phyloP scores from a whole-genome alignment of 2,888 invertebrate species.

The Mimachlamys varia region DNA sequence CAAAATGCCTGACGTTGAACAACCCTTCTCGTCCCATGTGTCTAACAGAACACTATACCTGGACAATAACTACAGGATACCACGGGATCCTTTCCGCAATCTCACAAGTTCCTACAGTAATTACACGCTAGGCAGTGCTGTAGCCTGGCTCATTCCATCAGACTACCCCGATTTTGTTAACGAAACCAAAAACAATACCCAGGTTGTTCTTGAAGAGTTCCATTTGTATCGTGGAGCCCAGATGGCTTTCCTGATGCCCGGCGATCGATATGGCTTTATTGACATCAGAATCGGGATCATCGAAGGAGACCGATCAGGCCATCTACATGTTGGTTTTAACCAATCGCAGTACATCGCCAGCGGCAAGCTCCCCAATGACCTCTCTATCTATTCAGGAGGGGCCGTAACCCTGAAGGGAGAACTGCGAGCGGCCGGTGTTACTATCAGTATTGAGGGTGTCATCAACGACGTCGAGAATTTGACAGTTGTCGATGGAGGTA shows the following conservation, averaged over 20 bases:
- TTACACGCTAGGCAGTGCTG: slow-evolving; percentile 54
- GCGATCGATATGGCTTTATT: slow-evolving; percentile 49
- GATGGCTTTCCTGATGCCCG: slow-evolving; percentile 50
- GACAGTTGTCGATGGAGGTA: slow-evolving; percentile 71
- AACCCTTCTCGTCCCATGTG: slow-evolving; percentile 50
- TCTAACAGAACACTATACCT: slow-evolving; percentile 67
- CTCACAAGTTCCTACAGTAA: slow-evolving; percentile 56
- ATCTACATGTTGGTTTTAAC: slow-evolving; percentile 67
- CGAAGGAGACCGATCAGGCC: slow-evolving; percentile 66
- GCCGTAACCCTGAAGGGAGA: slow-evolving; percentile 67
- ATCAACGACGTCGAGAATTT: slow-evolving; percentile 71
- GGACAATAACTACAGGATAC: slow-evolving; percentile 60
- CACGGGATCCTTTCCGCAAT: slow-evolving; percentile 53
- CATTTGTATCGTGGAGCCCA: slow-evolving; percentile 57
- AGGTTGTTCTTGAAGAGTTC: slow-evolving; percentile 62
- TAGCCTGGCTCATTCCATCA: slow-evolving; percentile 65
- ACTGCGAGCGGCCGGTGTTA: slow-evolving; percentile 68
- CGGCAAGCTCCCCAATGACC: slow-evolving; percentile 64
- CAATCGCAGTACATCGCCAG: slow-evolving; percentile 66
- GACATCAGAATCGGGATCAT: slow-evolving; percentile 55
- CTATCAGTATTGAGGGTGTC: slow-evolving; percentile 64
- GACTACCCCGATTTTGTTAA: slow-evolving; percentile 59
- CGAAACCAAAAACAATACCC: slow-evolving; percentile 44
- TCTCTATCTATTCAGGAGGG: slow-evolving; percentile 67
- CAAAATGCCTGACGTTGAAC: slow-evolving; percentile 55